phyloP scores from a whole-genome alignment of 2,113 vertebrate species.

The Chaetodon trifascialis region DNA sequence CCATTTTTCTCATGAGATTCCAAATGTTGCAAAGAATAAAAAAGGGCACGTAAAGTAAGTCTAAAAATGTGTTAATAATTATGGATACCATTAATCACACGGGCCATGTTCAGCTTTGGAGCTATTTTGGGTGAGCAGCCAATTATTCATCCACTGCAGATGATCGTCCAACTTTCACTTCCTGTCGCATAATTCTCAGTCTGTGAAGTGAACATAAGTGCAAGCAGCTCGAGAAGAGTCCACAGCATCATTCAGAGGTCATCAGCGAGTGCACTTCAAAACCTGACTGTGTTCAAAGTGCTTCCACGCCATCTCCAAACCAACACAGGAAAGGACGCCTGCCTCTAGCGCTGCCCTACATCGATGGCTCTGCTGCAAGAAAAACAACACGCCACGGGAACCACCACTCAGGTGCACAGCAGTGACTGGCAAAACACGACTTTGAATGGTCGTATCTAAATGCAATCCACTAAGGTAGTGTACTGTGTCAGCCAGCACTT shows the following conservation, averaged over 20 bases:
- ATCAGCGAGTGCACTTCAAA: not conserved
- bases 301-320: not conserved
- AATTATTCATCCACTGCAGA: not conserved
- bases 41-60: not conserved
- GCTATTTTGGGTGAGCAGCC: not conserved
- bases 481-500: not conserved
- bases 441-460: no score
- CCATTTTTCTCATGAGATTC: not conserved
- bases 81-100: not conserved
- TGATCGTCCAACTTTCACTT: not conserved
- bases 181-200: not conserved
- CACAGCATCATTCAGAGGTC: not conserved
- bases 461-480: not conserved
- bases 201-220: not conserved
- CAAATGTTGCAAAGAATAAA: not conserved
- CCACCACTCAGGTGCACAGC: not conserved
- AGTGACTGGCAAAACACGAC: not conserved
- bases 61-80: not conserved
- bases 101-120: not conserved
- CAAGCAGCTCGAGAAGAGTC: not conserved
- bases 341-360: no score
- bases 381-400: not conserved
- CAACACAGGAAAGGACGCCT: not conserved
- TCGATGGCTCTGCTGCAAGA: not conserved
- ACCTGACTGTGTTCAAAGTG: not conserved